Evolutionary conservation across 1,140 invertebrate species (phyloP), one percentile per base, ranked within the genome.

Genomic region (Ostrea denselamellosa): DNA sequence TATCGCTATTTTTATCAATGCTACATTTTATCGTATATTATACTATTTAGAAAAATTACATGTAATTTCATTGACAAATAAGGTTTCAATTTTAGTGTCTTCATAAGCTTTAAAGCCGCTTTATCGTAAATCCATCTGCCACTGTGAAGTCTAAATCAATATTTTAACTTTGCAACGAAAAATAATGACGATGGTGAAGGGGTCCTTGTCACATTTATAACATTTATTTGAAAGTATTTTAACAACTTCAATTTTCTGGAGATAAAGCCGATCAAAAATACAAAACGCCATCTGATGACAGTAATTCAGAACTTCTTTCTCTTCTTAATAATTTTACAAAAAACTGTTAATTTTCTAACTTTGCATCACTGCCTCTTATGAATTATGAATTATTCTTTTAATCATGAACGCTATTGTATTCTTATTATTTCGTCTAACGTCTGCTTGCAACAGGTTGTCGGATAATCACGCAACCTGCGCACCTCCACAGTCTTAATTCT

Each of bases 361-460:
- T 77, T 77, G 28, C 68, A 77, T 77, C 25, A 77, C 22, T 77
- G 68, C 25, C 68, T 77, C 68, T 77, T 77, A 77, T 77, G 68
- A 77, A 34, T 77, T 77, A 77, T 77, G 68, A 77, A 77, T 77
- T 77, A 34, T 44, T 44, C 68, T 77, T 77, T 77, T 77, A 77
- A 77, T 77, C 68, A 77, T 34, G 25, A 12, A 77, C 68, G 68
- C 28, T 25, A 77, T 34, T 77, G 68, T 77, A 77, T 28, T 77
- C 68, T 77, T 77, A 77, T 77, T 77, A 77, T 77, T 77, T 77
- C 28, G 68, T 25, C 68, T 77, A 77, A 77, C 68, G 68, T 77
- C 68, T 77, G 68, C 22, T 77, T 77, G 68, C 68, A 77, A 77
- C 68, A 77, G 68, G 68, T 77, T 77, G 68, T 77, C 68, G 25